Evolutionary conservation across 1,140 invertebrate species (phyloP).

Genomic region (Rhizoglyphus robini): DNA sequence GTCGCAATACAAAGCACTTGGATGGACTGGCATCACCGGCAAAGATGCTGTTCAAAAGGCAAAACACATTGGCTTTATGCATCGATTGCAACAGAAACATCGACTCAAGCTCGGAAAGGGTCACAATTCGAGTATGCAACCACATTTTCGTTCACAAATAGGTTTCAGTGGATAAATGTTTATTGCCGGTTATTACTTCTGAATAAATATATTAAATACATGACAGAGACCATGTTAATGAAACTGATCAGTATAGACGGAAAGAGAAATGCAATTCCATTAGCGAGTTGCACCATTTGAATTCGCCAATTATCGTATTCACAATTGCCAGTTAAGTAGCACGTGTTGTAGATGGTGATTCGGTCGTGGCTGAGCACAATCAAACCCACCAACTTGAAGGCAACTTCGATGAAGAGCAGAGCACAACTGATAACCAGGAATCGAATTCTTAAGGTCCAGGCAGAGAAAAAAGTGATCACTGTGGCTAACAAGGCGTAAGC

Average conservation of each 20-base stretch:
- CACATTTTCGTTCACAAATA: conserved; percentile 62
- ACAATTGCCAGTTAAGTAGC: background rate
- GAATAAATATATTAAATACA: background rate
- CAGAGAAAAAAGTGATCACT: background rate
- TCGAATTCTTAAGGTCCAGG: background rate
- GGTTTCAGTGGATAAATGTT: conserved; percentile 44
- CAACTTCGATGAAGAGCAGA: background rate
- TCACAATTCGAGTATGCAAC: conserved; percentile 64
- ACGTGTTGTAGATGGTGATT: background rate
- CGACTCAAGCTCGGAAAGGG: conserved; percentile 59
- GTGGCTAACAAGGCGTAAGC: background rate
- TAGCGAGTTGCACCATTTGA: background rate
- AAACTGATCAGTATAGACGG: background rate
- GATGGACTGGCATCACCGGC: conserved; percentile 57
- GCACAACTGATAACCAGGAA: background rate
- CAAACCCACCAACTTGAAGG: background rate
- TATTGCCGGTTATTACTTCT: background rate
- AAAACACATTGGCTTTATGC: conserved; percentile 68
- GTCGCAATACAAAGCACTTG: conserved; percentile 64
- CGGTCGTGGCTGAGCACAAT: background rate
- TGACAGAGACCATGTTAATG: background rate
- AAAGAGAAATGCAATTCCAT: conserved; percentile 1
- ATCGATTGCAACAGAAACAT: conserved; percentile 60
- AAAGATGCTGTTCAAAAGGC: conserved; percentile 52
- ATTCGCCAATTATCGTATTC: background rate